Evolutionary conservation across 1,140 invertebrate genomes (phyloP).

Genomic region (Lycorma delicatula): DNA sequence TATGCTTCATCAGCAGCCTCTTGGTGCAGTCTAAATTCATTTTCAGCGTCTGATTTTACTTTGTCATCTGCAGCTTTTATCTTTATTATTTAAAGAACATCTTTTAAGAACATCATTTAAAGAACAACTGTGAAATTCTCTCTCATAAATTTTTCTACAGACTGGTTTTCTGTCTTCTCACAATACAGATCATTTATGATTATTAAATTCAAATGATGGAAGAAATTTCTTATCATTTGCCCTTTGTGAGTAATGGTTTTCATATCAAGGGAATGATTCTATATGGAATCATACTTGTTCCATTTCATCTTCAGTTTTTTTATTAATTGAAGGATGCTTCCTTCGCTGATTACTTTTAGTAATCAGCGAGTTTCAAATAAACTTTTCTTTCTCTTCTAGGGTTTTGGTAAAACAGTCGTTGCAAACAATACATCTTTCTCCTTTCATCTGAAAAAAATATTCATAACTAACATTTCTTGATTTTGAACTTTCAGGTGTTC

Average conservation of each 20-base stretch:
- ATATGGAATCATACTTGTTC: neutral
- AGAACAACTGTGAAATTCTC: conserved; percentile 13
- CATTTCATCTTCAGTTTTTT: neutral
- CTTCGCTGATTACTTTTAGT: neutral
- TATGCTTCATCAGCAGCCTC: conserved; percentile 13
- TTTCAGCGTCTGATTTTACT: neutral
- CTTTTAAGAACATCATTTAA: conserved; percentile 21
- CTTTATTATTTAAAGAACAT: conserved; percentile 15
- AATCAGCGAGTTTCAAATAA: conserved; percentile 11
- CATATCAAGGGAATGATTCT: conserved; percentile 2
- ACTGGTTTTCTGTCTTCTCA: conserved; percentile 1
- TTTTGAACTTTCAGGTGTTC: neutral
- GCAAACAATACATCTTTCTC: conserved; percentile 10
- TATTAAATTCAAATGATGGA: conserved; percentile 13
- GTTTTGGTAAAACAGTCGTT: conserved; percentile 16
- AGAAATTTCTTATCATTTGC: conserved; percentile 19
- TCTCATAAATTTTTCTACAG: conserved; percentile 6
- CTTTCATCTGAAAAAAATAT: conserved; percentile 12
- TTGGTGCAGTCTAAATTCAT: conserved; percentile 7
- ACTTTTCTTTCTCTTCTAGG: conserved; percentile 15
- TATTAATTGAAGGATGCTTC: neutral
- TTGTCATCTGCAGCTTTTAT: conserved; percentile 14
- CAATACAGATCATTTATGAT: conserved; percentile 17
- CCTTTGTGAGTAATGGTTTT: conserved; percentile 14
- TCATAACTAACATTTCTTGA: neutral